Evolutionary conservation across 2,797 vertebrate species (phyloP), one percentile per base, ranked within the genome.

Genomic region (Sebastes diploproa): DNA sequence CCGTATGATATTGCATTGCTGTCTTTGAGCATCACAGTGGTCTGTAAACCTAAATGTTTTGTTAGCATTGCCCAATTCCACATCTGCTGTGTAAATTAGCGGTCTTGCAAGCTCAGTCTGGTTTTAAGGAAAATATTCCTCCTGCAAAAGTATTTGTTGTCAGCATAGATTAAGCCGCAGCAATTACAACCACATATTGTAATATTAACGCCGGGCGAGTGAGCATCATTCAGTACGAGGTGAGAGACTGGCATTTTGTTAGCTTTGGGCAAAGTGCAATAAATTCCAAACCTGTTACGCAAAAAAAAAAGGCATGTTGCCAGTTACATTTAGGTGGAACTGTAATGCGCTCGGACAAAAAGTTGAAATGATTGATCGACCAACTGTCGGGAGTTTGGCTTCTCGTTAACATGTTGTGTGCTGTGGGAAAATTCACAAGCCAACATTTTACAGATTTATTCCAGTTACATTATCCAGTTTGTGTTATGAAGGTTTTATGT

Each of bases 111-210:
- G 86, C 89, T 78, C 58, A 58, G 88, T 93, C 88, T 86, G 90
- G 88, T 89, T 82, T 79, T 14, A 36, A 59, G 91, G 88, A 89
- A 93, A 93, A 89, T 89, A 89, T 91, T 88, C 75, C 73, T 42
- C 55, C 81, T 68, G 81, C 84, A 86, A 89, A 92, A 93, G 91
- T 89, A 92, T 92, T 92, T 93, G 91, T 93, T 92, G 91, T 92
- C 90, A 91, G 84, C 89, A 80, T 76, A 82, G 89, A 93, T 91
- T 92, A 92, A 89, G 85, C 78, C 82, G 10, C 82, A 30, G 86
- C 86, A 87, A 88, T 90, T 88, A 90, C 86, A 63, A 69, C 77
- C 78, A 20, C 86, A 83, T 78, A 81, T 88, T 88, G 80, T 81
- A 86, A 86, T 86, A 86, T 87, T 86, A 92, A 85, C 72, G 38